Conservation (phyloP, 2,888 invertebrate genomes). For the Aelia acuminata region DNA sequence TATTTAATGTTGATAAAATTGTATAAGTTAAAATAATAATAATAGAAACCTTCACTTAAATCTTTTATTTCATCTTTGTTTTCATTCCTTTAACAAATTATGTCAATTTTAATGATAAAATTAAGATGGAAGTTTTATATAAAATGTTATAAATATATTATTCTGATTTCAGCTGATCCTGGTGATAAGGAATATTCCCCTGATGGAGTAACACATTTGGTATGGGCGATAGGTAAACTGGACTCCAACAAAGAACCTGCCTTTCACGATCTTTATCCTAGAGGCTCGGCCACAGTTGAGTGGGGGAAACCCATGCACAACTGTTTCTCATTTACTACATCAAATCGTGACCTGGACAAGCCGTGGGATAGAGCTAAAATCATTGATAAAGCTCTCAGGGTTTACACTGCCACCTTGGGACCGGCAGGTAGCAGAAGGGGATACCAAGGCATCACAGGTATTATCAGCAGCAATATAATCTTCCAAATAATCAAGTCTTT, state of each 20-base stretch:
- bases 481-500: too few relatives aligned
- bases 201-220: constrained; percentile 75
- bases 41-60: too few relatives aligned
- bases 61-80: neutral
- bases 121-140: neutral
- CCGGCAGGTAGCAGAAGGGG: constrained; percentile 87
- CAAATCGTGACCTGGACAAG: constrained; percentile 68
- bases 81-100: neutral
- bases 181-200: constrained; percentile 82
- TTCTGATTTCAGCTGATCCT: constrained; percentile 76
- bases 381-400: constrained; percentile 76
- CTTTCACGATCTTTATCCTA: constrained; percentile 86
- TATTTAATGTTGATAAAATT: too few relatives aligned
- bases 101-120: neutral
- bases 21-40: too few relatives aligned
- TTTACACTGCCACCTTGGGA: constrained; percentile 86
- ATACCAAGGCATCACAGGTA: constrained; percentile 80
- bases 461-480: too few relatives aligned
- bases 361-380: constrained; percentile 73
- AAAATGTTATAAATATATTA: neutral
- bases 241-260: constrained; percentile 84
- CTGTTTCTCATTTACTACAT: constrained; percentile 81
- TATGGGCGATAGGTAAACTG: constrained; percentile 89
- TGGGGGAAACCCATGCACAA: constrained; percentile 77
- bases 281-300: constrained; percentile 77